A percentile compares a stretch with the other conserved stretches of the same genome.
phyloP scores from a whole-genome alignment of 2,888 invertebrate genomes.

The Drosophila cognata region DNA sequence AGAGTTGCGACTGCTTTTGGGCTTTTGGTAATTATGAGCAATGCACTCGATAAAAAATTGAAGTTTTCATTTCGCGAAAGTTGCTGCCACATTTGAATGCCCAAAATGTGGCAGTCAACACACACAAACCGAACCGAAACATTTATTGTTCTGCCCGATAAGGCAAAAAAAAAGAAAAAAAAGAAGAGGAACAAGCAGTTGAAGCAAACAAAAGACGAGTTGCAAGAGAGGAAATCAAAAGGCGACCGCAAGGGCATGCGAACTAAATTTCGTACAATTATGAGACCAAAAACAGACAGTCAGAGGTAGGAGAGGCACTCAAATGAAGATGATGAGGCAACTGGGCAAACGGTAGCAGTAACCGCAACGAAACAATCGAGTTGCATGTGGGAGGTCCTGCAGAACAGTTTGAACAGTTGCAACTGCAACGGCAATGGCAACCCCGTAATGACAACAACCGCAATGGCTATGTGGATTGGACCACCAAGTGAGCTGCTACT shows the following conservation, averaged over 20 bases:
- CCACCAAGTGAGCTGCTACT: slow-evolving; percentile 66
- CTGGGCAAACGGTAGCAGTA: slow-evolving; percentile 74
- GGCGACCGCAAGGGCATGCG: slow-evolving; percentile 81
- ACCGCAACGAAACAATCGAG: slow-evolving; percentile 74
- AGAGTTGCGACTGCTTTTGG: slow-evolving; percentile 41
- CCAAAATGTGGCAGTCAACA: slow-evolving; percentile 50
- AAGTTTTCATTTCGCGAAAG: slow-evolving; percentile 80
- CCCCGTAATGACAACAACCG: slow-evolving; percentile 75
- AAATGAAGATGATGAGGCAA: slow-evolving; percentile 34
- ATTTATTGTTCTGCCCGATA: slow-evolving; percentile 81
- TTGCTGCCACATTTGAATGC: slow-evolving; percentile 66
- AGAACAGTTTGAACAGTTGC: slow-evolving; percentile 28
- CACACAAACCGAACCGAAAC: slow-evolving; percentile 53
- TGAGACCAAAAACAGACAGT: slow-evolving; percentile 65
- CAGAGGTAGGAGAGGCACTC: slow-evolving; percentile 11
- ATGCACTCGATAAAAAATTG: slow-evolving; percentile 80
- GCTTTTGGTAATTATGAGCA: slow-evolving; percentile 77
- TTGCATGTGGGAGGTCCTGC: slow-evolving; percentile 77
- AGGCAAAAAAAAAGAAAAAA: slow-evolving; percentile 57
- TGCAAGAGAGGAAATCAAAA: slow-evolving; percentile 52
- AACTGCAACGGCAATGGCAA: slow-evolving; percentile 30
- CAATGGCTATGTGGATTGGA: slow-evolving; percentile 56
- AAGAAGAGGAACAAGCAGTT: slow-evolving; percentile 13
- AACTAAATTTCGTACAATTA: slow-evolving; percentile 82
- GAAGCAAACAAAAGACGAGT: slow-evolving; percentile 10